Percentiles rank a stretch among this genome's conserved stretches.
Evolutionary conservation across 2,888 invertebrate species (phyloP).

Genomic region (Torymus tubicola): DNA sequence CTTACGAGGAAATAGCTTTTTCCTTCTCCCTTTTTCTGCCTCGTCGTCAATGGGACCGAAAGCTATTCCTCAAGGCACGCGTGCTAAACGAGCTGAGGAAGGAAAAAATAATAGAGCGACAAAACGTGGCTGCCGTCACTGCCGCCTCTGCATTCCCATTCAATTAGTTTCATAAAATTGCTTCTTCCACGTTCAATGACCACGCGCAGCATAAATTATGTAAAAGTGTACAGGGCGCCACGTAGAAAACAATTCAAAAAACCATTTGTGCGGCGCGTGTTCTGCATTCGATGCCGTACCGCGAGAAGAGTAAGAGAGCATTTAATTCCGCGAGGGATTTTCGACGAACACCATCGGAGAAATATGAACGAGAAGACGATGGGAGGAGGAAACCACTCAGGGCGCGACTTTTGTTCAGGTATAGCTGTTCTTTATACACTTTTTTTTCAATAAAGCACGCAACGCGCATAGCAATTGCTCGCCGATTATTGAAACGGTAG

Average conservation of each 20-base stretch:
- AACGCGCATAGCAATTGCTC: not conserved
- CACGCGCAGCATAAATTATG: slow-evolving; percentile 13
- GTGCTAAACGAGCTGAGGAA: not conserved
- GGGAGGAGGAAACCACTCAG: slow-evolving; percentile 16
- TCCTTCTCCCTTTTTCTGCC: not conserved
- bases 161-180: slow-evolving; percentile 40
- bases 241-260: slow-evolving; percentile 37
- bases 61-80: not conserved
- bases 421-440: not conserved
- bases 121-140: not conserved
- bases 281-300: slow-evolving; percentile 18
- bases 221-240: slow-evolving; percentile 1
- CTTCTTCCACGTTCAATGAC: not conserved
- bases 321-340: slow-evolving; percentile 33
- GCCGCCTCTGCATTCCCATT: not conserved
- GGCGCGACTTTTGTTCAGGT: not conserved
- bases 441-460: not conserved
- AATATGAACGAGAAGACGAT: not conserved
- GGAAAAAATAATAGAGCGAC: slow-evolving; percentile 12
- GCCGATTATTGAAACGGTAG: too few relatives aligned
- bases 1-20: not conserved
- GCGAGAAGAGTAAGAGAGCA: not conserved
- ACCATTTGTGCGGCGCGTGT: slow-evolving; percentile 41
- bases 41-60: not conserved
- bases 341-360: slow-evolving; percentile 11